phyloP scores from a whole-genome alignment of 2,113 vertebrate species.

The Chrysochloris asiatica region DNA sequence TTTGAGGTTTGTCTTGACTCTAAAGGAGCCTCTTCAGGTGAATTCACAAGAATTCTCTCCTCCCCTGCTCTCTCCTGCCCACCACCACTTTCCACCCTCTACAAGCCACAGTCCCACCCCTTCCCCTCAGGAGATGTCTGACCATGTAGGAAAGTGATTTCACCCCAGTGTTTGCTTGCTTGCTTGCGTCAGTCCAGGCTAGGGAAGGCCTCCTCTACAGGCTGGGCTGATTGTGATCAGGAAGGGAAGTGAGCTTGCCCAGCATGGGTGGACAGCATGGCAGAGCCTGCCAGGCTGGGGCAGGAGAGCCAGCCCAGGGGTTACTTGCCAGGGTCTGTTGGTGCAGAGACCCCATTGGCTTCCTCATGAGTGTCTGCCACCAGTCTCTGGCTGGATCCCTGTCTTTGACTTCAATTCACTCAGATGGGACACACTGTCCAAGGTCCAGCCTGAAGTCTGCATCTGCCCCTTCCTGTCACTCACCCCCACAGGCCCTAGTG shows the following conservation, averaged over 20 bases:
- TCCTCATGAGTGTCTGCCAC: background rate
- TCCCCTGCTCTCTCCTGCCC: too few species aligned
- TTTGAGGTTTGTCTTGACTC: slow-evolving; percentile 7
- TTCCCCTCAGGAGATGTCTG: background rate
- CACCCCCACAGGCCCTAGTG: background rate
- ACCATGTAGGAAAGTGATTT: background rate
- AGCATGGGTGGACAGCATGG: accelerated
- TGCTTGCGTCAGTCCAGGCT: slow-evolving; percentile 21
- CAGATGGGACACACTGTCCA: background rate
- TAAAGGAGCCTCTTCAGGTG: background rate
- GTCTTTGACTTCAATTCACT: background rate
- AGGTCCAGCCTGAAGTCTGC: background rate
- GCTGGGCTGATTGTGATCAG: slow-evolving; percentile 33
- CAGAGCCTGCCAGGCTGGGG: background rate
- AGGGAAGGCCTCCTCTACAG: background rate
- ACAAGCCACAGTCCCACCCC: background rate
- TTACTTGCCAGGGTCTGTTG: background rate
- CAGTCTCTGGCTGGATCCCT: background rate
- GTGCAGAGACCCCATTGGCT: background rate
- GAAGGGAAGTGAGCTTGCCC: background rate
- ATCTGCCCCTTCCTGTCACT: background rate
- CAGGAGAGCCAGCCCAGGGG: background rate
- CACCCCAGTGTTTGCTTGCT: accelerated
- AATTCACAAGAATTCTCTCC: background rate
- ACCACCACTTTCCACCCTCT: background rate